phyloP scores from a whole-genome alignment of 1,140 invertebrate species.

The Riptortus pedestris region DNA sequence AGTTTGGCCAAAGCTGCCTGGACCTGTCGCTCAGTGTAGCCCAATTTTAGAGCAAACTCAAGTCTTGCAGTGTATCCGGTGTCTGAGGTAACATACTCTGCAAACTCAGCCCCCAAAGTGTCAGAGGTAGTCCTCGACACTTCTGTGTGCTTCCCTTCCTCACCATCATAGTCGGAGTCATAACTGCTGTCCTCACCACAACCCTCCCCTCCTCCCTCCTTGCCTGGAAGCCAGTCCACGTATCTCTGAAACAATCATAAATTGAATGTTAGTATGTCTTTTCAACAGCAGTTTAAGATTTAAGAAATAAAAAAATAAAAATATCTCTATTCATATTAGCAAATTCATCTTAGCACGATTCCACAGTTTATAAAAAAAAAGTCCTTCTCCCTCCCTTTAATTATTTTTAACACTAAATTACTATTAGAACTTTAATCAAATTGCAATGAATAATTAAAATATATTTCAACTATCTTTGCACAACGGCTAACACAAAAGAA shows the following conservation, averaged over 20 bases:
- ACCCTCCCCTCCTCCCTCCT: slow-evolving; percentile 42
- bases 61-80: slow-evolving; percentile 45
- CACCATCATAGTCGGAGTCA: slow-evolving; percentile 59
- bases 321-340: too few relatives aligned
- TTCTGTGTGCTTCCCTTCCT: slow-evolving; percentile 49
- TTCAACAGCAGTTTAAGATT: too few relatives aligned
- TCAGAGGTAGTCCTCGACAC: slow-evolving; percentile 71
- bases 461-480: too few relatives aligned
- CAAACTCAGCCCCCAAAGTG: slow-evolving; percentile 71
- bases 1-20: slow-evolving; percentile 71
- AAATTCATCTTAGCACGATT: too few relatives aligned
- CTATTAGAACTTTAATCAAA: too few relatives aligned
- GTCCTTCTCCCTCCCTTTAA: too few relatives aligned
- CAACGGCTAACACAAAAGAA: too few relatives aligned
- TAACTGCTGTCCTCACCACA: slow-evolving; percentile 78
- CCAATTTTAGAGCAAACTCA: slow-evolving; percentile 78
- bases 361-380: too few relatives aligned
- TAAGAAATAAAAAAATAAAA: too few relatives aligned
- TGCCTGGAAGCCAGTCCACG: slow-evolving; percentile 43
- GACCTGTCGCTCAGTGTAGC: slow-evolving; percentile 78
- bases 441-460: too few relatives aligned
- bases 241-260: slow-evolving; percentile 41
- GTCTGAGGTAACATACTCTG: slow-evolving; percentile 51
- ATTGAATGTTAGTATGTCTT: neutral
- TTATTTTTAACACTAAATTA: too few relatives aligned